Percentiles rank a stretch among this genome's conserved stretches.
These are phyloP conservation scores for Macropus fuliginosus DNA, from an alignment of 2,797 vertebrate species.

Conservation along the genomic window DNA sequence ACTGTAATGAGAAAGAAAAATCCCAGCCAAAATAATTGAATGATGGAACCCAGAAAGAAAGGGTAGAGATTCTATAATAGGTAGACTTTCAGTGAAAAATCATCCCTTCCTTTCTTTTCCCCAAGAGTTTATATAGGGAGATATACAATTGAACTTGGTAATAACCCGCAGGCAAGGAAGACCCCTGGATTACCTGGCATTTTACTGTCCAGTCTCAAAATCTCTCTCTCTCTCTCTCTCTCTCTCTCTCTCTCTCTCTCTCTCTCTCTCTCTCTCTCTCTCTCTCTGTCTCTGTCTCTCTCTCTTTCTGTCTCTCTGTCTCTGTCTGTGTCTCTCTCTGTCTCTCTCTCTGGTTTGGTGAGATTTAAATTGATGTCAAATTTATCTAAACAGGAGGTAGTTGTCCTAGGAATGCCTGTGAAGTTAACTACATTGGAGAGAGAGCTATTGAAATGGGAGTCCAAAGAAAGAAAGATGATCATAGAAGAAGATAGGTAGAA, in stretches of 20 bases:
- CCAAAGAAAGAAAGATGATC: background rate
- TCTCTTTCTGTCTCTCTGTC: background rate
- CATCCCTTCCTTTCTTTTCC: background rate
- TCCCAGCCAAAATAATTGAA: background rate
- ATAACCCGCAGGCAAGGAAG: background rate
- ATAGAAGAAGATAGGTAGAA: background rate
- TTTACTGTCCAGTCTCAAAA: background rate
- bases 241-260: too few species aligned
- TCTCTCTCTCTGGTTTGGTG: background rate
- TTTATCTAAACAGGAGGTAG: background rate
- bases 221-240: background rate
- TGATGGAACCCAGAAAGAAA: background rate
- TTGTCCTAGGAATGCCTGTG: background rate
- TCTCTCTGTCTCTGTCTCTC: background rate
- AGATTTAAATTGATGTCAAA: background rate
- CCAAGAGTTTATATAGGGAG: background rate
- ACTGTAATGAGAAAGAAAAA: background rate
- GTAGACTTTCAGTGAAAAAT: background rate
- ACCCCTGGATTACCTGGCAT: background rate
- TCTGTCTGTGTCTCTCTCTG: background rate
- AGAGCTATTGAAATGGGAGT: background rate
- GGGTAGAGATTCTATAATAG: background rate
- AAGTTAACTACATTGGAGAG: background rate
- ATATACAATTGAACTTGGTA: background rate
- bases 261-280: background rate